Conservation (phyloP, 2,888 invertebrate species). For the Carpatolechia fugitivella region DNA sequence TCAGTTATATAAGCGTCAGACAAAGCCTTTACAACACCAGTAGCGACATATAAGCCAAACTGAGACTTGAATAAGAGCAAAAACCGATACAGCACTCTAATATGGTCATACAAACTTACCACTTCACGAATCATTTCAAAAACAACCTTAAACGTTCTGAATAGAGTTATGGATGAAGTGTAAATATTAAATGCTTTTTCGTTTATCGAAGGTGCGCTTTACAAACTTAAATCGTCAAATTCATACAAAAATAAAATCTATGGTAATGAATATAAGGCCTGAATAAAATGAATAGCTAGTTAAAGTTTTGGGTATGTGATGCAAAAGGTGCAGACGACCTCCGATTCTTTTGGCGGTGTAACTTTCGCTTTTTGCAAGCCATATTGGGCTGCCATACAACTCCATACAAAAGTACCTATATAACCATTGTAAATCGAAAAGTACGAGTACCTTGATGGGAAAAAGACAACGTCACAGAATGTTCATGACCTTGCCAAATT, state of each 20-base stretch:
- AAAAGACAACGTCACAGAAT: no score
- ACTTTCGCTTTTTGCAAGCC: slow-evolving; percentile 56
- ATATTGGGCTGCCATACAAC: background rate
- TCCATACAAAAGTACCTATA: background rate
- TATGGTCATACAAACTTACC: background rate
- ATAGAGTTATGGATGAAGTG: background rate
- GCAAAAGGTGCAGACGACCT: slow-evolving; percentile 45
- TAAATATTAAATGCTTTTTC: background rate
- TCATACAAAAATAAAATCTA: no score
- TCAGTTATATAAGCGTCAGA: background rate
- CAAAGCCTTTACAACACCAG: background rate
- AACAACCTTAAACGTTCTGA: background rate
- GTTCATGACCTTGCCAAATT: no score
- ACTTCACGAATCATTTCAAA: background rate
- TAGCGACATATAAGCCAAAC: background rate
- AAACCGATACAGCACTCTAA: background rate
- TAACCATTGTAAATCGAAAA: no score
- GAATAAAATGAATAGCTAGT: background rate
- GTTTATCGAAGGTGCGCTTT: background rate
- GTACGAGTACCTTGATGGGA: no score
- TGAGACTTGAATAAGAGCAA: background rate
- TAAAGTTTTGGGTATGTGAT: slow-evolving; percentile 33
- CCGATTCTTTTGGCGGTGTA: slow-evolving; percentile 46
- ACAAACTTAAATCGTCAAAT: no score
- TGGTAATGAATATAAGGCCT: background rate